Conservation (phyloP, 1,140 invertebrate species). For the Tetramorium parvispinum region DNA sequence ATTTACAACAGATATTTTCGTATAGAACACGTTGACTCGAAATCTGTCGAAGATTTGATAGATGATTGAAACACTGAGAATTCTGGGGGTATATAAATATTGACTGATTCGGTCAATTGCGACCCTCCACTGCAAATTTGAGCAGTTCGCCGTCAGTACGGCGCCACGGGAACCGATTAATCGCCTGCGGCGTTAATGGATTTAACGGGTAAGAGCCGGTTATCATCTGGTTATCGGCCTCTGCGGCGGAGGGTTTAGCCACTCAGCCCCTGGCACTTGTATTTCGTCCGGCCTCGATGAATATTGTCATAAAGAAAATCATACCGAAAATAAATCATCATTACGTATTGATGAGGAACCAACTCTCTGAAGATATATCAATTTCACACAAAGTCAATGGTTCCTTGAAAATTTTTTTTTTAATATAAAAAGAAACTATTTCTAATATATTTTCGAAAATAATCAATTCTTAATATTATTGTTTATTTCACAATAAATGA, state of each 20-base stretch:
- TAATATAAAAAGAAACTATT: not conserved
- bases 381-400: not conserved
- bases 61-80: slow-evolving; percentile 18
- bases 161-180: slow-evolving; percentile 51
- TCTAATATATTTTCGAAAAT: not conserved
- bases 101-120: not conserved
- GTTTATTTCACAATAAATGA: not conserved
- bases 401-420: not conserved
- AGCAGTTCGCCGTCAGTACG: slow-evolving; percentile 28
- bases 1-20: not conserved
- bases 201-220: slow-evolving; percentile 53
- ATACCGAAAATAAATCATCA: not conserved
- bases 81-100: slow-evolving; percentile 6
- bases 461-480: not conserved
- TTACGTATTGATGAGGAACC: not conserved
- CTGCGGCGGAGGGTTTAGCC: not conserved
- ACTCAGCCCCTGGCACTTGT: slow-evolving; percentile 1
- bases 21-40: not conserved
- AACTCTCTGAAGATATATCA: not conserved
- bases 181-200: slow-evolving; percentile 47
- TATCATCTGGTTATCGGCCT: slow-evolving; percentile 57
- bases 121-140: slow-evolving; percentile 19
- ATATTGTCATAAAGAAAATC: not conserved
- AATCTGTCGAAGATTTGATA: slow-evolving; percentile 20
- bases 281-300: not conserved